Base-by-base conservation (phyloP, 2,888 invertebrate genomes). In the Cotesia congregata region DNA sequence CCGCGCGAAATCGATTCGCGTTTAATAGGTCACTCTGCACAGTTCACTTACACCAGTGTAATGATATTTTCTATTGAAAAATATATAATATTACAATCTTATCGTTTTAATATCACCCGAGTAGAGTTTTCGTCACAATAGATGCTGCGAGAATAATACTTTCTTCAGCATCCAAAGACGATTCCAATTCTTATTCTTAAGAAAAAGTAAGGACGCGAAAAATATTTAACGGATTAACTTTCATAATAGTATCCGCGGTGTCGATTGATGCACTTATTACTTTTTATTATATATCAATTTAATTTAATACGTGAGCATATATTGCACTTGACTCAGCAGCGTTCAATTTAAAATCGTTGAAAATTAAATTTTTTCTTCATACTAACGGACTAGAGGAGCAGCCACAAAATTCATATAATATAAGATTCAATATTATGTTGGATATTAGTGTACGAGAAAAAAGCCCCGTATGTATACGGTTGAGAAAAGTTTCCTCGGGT, bases 341-440 rank as follows among this genome's bases (percentile, higher is more conserved):
- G 30, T 67, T 74, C 60, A 64, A 64, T 39, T 62, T 69, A 76
- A 85, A 87, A 85, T 85, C 83, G 85, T 83, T 82, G 83, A 82
- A 86, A 76, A 87, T 87, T 87, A 86, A 87, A 86, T 86, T 88
- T 88, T 86, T 85, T 86, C 83, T 72, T 67, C 68, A 39, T 72
- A 59, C 50, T 74, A 68, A 64, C 39, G 12, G 79, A 79, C 81
- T 81, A 83, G 50, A 50, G 50, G 12, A 50, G 79, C 81, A 83
- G 83, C 83, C 85, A 83, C 84, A 86, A 86, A 70, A 88, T 88
- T 87, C 87, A 87, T 88, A 88, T 88, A 87, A 88, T 88, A 87
- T 86, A 88, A 88, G 88, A 88, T 88, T 85, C 85, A 83, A 65
- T 64, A 71, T 9, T 50, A 83, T 82, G 81, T 76, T 77, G 80